Conservation (phyloP, 2,797 vertebrate genomes). For the Moxostoma hubbsi region DNA sequence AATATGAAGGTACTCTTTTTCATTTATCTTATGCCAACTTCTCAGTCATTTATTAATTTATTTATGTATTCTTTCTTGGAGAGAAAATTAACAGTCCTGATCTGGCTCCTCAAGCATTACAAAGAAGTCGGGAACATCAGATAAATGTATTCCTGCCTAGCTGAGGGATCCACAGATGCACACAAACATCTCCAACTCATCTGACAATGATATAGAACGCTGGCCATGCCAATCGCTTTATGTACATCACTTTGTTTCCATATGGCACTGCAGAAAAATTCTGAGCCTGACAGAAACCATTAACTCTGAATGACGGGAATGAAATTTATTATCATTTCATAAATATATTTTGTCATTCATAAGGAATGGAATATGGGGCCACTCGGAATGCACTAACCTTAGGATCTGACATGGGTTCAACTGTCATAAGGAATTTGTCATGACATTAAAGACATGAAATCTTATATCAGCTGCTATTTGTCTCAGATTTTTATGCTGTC, state of each 20-base stretch:
- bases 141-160: background rate
- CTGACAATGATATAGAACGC: background rate
- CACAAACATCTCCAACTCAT: background rate
- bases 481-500: constrained; percentile 1
- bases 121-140: background rate
- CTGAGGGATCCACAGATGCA: background rate
- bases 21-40: background rate
- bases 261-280: background rate
- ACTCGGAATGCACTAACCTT: constrained; percentile 5
- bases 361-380: background rate
- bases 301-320: constrained; percentile 25
- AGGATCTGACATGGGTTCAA: constrained; percentile 9
- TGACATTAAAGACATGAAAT: constrained; percentile 35
- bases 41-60: no score
- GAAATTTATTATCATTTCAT: constrained; percentile 12
- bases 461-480: constrained; percentile 20
- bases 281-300: constrained; percentile 5
- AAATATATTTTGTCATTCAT: constrained; percentile 21
- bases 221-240: background rate
- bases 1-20: background rate
- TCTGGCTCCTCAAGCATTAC: background rate
- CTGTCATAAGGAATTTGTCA: constrained; percentile 7
- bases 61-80: background rate
- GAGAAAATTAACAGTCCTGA: background rate
- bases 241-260: background rate